Percentiles rank a stretch among this genome's conserved stretches.
Evolutionary conservation across 2,888 invertebrate species (phyloP).

Genomic region (Petrolisthes manimaculis): DNA sequence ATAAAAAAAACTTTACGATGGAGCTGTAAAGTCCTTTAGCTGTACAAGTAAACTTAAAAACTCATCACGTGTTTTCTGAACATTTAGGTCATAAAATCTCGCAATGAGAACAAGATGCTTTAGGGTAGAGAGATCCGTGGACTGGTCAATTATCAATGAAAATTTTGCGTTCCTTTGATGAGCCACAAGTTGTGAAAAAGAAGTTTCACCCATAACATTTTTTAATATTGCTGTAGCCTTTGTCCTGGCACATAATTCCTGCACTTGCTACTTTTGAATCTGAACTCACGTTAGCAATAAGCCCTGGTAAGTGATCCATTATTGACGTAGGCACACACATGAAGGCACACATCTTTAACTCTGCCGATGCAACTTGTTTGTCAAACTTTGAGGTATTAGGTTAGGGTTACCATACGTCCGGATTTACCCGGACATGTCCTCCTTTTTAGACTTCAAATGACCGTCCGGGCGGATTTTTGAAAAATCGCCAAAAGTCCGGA

Average conservation of each 20-base stretch:
- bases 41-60: slow-evolving; percentile 26
- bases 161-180: slow-evolving; percentile 29
- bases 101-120: slow-evolving; percentile 34
- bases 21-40: slow-evolving; percentile 38
- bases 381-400: background rate
- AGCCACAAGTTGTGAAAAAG: slow-evolving; percentile 25
- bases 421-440: too few species aligned
- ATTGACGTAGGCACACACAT: background rate
- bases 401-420: too few species aligned
- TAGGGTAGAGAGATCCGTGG: slow-evolving; percentile 27
- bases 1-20: slow-evolving; percentile 18
- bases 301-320: slow-evolving; percentile 14
- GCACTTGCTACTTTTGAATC: slow-evolving; percentile 33
- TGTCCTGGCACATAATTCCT: slow-evolving; percentile 44
- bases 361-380: slow-evolving; percentile 35
- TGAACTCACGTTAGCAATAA: slow-evolving; percentile 35
- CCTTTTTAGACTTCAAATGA: too few species aligned
- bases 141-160: slow-evolving; percentile 33
- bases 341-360: slow-evolving; percentile 46
- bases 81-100: slow-evolving; percentile 14
- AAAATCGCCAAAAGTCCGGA: too few species aligned
- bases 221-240: slow-evolving; percentile 36
- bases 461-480: too few species aligned
- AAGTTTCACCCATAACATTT: slow-evolving; percentile 16
- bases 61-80: slow-evolving; percentile 29